phyloP scores from a whole-genome alignment of 2,888 invertebrate species.

The Leistus spinibarbis region DNA sequence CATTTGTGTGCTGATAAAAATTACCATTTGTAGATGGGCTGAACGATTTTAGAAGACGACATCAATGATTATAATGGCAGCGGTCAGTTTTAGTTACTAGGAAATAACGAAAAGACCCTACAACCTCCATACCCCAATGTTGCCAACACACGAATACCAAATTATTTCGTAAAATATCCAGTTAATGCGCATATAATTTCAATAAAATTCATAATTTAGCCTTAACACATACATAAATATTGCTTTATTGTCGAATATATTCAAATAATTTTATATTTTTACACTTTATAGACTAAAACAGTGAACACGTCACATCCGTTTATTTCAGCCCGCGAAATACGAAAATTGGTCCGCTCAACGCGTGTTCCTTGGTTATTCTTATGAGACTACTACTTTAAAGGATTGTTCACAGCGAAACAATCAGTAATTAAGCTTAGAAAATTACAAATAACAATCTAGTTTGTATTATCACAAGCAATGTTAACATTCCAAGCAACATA shows the following conservation, averaged over 20 bases:
- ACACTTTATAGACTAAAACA: no score
- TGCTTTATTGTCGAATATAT: neutral
- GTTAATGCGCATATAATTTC: neutral
- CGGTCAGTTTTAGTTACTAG: conserved; percentile 18
- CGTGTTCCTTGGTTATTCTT: no score
- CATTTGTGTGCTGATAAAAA: conserved; percentile 57
- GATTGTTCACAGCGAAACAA: no score
- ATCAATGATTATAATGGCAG: conserved; percentile 35
- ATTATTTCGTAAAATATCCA: neutral
- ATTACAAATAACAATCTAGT: no score
- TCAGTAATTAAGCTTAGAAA: no score
- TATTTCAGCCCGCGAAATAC: no score
- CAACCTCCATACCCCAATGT: neutral
- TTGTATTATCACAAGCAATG: no score
- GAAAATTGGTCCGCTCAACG: no score
- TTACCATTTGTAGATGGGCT: conserved; percentile 50
- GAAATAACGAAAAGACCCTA: conserved; percentile 22
- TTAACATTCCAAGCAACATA: no score
- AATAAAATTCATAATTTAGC: neutral
- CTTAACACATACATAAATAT: neutral
- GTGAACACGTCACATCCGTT: no score
- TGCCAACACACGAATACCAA: neutral
- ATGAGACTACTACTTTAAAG: no score
- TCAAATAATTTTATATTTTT: neutral
- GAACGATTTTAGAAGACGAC: conserved; percentile 34